These are phyloP conservation scores for Bradypodion pumilum DNA, from an alignment of 2,797 vertebrate genomes.

Conservation along the genomic window DNA sequence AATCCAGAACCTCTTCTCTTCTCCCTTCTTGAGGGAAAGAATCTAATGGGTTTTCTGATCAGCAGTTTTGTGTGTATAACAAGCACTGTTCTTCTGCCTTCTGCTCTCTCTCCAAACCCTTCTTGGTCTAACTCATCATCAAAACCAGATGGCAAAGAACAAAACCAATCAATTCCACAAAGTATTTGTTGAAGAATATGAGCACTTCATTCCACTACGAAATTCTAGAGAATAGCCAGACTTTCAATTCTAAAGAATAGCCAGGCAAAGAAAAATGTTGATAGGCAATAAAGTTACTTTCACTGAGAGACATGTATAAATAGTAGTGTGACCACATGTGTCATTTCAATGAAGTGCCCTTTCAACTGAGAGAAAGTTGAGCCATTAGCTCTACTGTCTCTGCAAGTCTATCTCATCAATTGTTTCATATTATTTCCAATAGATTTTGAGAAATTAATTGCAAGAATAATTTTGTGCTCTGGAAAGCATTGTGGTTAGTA, in stretches of 20 bases:
- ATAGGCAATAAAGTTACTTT: background rate
- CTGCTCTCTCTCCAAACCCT: background rate
- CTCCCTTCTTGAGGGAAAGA: background rate
- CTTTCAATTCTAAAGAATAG: background rate
- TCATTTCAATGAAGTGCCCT: conserved; percentile 8
- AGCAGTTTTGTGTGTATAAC: background rate
- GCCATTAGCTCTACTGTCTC: conserved; percentile 7
- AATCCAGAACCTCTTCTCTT: background rate
- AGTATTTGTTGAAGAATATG: background rate
- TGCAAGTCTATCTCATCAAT: background rate
- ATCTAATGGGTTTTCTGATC: background rate
- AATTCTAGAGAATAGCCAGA: background rate
- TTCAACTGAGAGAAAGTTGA: background rate
- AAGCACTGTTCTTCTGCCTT: background rate
- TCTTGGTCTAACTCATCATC: background rate
- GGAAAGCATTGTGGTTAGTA: background rate
- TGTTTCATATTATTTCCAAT: conserved; percentile 23
- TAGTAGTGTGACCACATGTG: background rate
- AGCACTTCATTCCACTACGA: background rate
- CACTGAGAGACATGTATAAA: background rate
- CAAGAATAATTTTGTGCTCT: conserved; percentile 9
- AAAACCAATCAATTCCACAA: background rate
- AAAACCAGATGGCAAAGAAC: background rate
- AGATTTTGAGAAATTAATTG: conserved; percentile 18
- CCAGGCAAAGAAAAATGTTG: background rate